Evolutionary conservation across 2,888 invertebrate genomes (phyloP).

Genomic region (Ormyrus pomaceus): DNA sequence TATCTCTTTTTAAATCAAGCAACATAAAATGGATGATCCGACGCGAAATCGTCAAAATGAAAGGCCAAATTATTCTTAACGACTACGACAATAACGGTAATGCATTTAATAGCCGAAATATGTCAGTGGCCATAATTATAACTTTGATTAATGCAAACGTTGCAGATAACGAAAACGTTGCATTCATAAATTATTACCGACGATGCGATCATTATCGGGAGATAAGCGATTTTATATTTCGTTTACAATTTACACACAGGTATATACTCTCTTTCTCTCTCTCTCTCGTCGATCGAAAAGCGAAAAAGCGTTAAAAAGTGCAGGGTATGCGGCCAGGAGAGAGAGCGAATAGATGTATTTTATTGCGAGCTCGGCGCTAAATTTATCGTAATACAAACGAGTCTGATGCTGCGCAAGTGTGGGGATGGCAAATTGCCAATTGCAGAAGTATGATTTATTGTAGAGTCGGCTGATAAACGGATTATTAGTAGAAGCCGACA

Average conservation of each 20-base stretch:
- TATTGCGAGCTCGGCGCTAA: not conserved
- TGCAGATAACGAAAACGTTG: slow-evolving; percentile 29
- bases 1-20: too few species aligned
- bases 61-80: not conserved
- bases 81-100: not conserved
- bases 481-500: slow-evolving; percentile 30
- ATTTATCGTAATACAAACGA: slow-evolving; percentile 49
- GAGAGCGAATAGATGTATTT: slow-evolving; percentile 4
- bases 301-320: not conserved
- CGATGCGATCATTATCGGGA: slow-evolving; percentile 29
- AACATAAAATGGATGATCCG: too few species aligned
- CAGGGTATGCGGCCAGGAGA: not conserved
- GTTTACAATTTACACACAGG: not conserved
- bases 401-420: slow-evolving; percentile 16
- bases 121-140: slow-evolving; percentile 35
- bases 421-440: slow-evolving; percentile 50
- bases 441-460: slow-evolving; percentile 41
- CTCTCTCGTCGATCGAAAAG: not conserved
- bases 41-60: not conserved
- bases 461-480: slow-evolving; percentile 36
- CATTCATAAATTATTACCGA: slow-evolving; percentile 39
- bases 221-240: slow-evolving; percentile 44
- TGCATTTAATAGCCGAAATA: slow-evolving; percentile 24
- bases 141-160: slow-evolving; percentile 32
- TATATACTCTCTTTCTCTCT: too few species aligned